Evolutionary conservation across 2,888 invertebrate species (phyloP), one percentile per base, ranked within the genome.

Genomic region (Nomada ruficornis): DNA sequence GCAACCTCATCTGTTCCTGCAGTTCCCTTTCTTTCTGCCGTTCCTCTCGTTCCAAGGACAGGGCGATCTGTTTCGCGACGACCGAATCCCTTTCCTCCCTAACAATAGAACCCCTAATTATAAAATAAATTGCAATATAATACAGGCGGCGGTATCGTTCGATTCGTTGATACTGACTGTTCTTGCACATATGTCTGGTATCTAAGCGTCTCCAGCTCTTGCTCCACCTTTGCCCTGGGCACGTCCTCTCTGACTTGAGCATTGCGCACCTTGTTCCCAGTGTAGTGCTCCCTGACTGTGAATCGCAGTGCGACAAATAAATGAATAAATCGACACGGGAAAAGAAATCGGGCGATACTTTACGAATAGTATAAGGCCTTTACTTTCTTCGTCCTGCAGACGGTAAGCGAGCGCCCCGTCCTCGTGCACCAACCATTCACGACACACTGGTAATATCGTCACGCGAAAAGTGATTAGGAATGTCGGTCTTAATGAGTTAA

Each of bases 371-470:
- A 3, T 36, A 15, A 10, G 67, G 36, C 26, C 29, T 95, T 94
- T 95, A 96, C 97, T 97, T 94, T 98, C 97, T 95, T 97, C 96
- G 90, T 96, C 96, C 93, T 98, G 98, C 50, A 98, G 94, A 87
- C 96, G 96, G 93, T 97, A 96, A 11, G 98, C 97, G 90, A 97
- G 93, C 23, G 97, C 97, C 85, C 97, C 96, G 94, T 98, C 98
- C 94, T 98, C 98, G 90, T 97, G 96, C 50, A 98, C 96, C 88
- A 97, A 94, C 97, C 97, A 98, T 94, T 97, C 97, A 89, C 96
- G 96, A 91, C 97, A 96, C 78, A 97, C 97, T 96, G 13, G 4
- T 7, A 44, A 10, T 13, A 44, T 42, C 44, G 86, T 88, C 72
- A 79, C 84, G 81, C 70, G 54, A 54, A 67, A 47, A 36, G n/a